These are phyloP conservation scores for Apis dorsata DNA, from an alignment of 1,140 invertebrate species.

Conservation along the genomic window DNA sequence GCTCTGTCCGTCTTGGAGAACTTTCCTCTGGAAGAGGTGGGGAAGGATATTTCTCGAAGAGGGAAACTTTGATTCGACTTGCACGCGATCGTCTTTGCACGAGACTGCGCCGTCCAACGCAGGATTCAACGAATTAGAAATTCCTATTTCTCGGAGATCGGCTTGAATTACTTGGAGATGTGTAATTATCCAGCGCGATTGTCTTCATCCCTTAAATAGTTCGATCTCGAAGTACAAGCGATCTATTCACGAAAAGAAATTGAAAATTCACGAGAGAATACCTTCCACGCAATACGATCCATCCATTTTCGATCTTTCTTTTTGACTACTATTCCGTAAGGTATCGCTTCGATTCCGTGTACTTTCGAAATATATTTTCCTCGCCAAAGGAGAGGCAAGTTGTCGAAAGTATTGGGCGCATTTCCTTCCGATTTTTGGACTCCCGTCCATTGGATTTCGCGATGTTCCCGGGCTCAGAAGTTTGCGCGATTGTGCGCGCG, in stretches of 20 bases:
- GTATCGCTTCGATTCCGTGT: neutral
- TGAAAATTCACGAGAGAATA: too few relatives aligned
- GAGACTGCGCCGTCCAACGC: slow-evolving; percentile 25
- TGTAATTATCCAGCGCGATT: neutral
- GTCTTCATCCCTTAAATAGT: neutral
- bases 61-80: slow-evolving; percentile 57
- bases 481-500: slow-evolving; percentile 40
- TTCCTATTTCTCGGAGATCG: slow-evolving; percentile 2
- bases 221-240: neutral
- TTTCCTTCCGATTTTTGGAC: slow-evolving; percentile 10
- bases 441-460: slow-evolving; percentile 11
- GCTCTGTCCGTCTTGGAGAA: slow-evolving; percentile 46
- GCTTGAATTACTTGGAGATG: neutral
- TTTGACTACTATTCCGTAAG: neutral
- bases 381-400: neutral
- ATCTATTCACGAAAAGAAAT: too few relatives aligned
- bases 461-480: slow-evolving; percentile 20
- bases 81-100: slow-evolving; percentile 48
- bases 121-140: slow-evolving; percentile 31
- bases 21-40: slow-evolving; percentile 36
- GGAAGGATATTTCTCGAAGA: slow-evolving; percentile 56
- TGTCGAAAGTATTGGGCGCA: too few relatives aligned
- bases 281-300: too few relatives aligned
- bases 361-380: neutral
- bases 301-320: too few relatives aligned